These are phyloP conservation scores for Tyrannus savana DNA, from an alignment of 2,113 vertebrate genomes.

Conservation along the genomic window DNA sequence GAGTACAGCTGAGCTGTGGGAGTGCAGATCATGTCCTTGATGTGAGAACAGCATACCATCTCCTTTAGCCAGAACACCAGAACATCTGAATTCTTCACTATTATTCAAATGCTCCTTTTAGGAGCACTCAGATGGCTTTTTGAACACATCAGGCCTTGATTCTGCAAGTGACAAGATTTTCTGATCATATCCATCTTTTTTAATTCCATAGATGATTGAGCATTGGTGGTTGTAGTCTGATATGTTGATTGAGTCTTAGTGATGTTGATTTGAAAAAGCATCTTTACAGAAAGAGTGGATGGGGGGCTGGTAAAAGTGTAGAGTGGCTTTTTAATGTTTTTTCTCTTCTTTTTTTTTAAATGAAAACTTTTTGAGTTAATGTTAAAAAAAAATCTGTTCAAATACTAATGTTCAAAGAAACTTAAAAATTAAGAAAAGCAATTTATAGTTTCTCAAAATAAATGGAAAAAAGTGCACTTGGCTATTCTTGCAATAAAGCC, in stretches of 20 bases:
- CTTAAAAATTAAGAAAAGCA: neutral
- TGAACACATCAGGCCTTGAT: neutral
- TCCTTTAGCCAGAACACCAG: neutral
- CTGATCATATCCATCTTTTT: rapidly evolving
- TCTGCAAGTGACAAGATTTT: neutral
- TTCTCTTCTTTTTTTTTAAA: neutral
- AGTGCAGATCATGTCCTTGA: neutral
- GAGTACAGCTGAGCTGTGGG: neutral
- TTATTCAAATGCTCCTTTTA: neutral
- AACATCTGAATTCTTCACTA: neutral
- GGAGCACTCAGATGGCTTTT: neutral
- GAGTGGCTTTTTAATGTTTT: neutral
- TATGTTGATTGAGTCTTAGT: neutral
- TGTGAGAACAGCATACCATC: neutral
- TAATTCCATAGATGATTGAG: neutral
- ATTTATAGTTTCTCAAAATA: neutral
- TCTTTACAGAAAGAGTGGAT: neutral
- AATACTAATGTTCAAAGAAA: neutral
- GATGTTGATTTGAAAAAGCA: neutral
- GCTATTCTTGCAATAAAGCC: neutral
- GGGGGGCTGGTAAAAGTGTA: neutral
- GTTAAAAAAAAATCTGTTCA: neutral
- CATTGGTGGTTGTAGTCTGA: neutral
- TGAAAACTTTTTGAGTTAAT: neutral
- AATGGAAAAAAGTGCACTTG: neutral